Base-by-base conservation (phyloP, 2,888 invertebrate genomes). In the Cremastinae sp. region DNA sequence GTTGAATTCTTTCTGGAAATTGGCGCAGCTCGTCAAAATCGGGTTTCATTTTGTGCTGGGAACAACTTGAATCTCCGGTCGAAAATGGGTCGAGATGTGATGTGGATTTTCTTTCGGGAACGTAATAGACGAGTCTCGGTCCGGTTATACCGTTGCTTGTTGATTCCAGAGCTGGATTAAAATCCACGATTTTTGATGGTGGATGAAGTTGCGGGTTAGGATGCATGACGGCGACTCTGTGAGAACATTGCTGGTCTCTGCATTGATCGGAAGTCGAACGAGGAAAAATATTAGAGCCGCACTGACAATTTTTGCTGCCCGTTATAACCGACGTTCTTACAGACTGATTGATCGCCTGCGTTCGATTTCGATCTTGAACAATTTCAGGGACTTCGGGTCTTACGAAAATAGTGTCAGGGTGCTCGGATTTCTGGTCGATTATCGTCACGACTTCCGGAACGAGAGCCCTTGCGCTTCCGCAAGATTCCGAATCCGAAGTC, bases 1-100 rank as follows among this genome's bases (percentile, higher is more conserved):
- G 53, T 20, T 51, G 71, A 2, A 75, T 53, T 43, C 70, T 70
- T 12, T 74, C 62, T 1, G 78, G 10, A 12, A 45, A 10, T 14
- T 12, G 10, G 12, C 8, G 12, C 37, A 20, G 22, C n/a, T n/a
- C 9, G 7, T 14, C 20, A 18, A 61, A 45, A 28, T 53, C 45
- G 8, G 41, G 4, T 8, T 62, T 43, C n/a, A 39, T 28, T 7
- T 35, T 10, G 9, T 14, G 45, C 0, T 28, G 28, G 28, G 28
- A 3, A 28, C 28, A 28, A 3, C 18, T 9, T 12, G 51, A 12
- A 51, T 16, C 7, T 47, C 47, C 28, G 28, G 51, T 22, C 3
- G 41, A 16, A 2, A 16, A 3, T n/a, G 69, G 65, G 9, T 12
- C 53, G 12, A 53, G 14, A 2, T 10, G 39, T 2, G 7, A 3